phyloP scores from a whole-genome alignment of 2,888 invertebrate genomes.

The Andrena fulva region DNA sequence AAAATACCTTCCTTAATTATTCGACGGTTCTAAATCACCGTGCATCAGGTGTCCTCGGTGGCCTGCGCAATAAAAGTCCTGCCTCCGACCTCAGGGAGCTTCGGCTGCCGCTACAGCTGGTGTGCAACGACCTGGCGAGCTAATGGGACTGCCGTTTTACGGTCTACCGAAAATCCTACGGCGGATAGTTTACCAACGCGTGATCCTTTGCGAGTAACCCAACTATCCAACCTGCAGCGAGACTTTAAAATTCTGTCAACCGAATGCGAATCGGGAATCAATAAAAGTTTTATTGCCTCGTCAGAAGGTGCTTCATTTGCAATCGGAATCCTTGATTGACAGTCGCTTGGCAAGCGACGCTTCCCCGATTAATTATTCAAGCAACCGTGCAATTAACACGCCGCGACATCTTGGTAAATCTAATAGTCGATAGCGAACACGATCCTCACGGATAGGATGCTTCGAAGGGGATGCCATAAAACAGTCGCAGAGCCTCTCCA shows the following conservation, averaged over 20 bases:
- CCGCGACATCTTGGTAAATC: background rate
- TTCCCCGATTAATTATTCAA: background rate
- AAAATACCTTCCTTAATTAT: slow-evolving; percentile 60
- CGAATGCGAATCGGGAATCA: slow-evolving; percentile 21
- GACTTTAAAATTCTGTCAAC: slow-evolving; percentile 27
- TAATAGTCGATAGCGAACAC: background rate
- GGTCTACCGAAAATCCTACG: slow-evolving; percentile 38
- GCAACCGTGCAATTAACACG: background rate
- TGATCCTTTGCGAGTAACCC: background rate
- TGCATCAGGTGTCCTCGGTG: slow-evolving; percentile 44
- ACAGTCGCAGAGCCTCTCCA: too few species aligned
- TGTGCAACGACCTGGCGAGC: slow-evolving; percentile 49
- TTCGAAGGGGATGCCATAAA: background rate
- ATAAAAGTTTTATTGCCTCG: slow-evolving; percentile 25
- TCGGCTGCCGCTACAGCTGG: slow-evolving; percentile 59
- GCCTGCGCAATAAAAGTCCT: slow-evolving; percentile 61
- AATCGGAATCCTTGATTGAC: background rate
- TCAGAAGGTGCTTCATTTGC: background rate
- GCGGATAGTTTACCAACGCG: slow-evolving; percentile 2
- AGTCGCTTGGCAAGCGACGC: background rate
- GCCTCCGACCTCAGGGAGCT: slow-evolving; percentile 45
- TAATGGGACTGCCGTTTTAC: slow-evolving; percentile 54
- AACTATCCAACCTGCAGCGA: background rate
- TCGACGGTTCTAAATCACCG: slow-evolving; percentile 56
- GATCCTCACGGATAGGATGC: background rate